Evolutionary conservation across 2,888 invertebrate genomes (phyloP).

Genomic region (Eudemis profundana): DNA sequence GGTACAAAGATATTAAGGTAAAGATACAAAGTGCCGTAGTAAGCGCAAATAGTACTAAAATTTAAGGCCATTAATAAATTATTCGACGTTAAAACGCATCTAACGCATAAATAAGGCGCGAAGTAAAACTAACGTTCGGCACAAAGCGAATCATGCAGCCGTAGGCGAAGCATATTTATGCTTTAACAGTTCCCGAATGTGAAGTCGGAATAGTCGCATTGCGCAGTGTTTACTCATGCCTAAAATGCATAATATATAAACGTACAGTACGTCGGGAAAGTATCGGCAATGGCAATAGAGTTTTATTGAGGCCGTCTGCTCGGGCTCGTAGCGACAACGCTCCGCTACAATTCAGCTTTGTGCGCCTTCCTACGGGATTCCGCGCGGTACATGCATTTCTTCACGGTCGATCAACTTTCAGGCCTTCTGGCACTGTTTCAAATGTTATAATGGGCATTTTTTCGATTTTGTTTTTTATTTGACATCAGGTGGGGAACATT

Average conservation of each 20-base stretch:
- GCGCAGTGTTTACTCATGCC: slow-evolving; percentile 61
- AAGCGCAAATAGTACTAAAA: too few relatives aligned
- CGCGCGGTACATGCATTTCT: slow-evolving; percentile 62
- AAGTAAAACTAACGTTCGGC: background rate
- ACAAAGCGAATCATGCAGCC: slow-evolving; percentile 17
- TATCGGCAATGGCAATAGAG: slow-evolving; percentile 53
- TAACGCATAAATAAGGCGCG: slow-evolving; percentile 12
- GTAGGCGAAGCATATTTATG: slow-evolving; percentile 41
- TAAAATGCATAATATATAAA: slow-evolving; percentile 58
- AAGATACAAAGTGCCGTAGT: too few relatives aligned
- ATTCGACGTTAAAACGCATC: background rate
- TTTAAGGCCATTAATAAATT: background rate
- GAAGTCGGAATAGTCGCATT: slow-evolving; percentile 52
- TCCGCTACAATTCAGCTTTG: slow-evolving; percentile 58
- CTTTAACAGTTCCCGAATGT: slow-evolving; percentile 52
- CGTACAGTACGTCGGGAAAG: slow-evolving; percentile 38
- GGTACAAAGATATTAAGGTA: too few relatives aligned
- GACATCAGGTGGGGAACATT: background rate
- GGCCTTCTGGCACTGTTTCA: slow-evolving; percentile 45
- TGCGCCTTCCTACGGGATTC: slow-evolving; percentile 53
- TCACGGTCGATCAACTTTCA: slow-evolving; percentile 59
- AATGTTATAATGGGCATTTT: slow-evolving; percentile 38
- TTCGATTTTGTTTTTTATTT: slow-evolving; percentile 21
- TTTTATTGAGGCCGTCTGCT: slow-evolving; percentile 61
- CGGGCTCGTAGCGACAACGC: slow-evolving; percentile 52